phyloP scores from a whole-genome alignment of 2,113 vertebrate species.

The Phaethon lepturus region DNA sequence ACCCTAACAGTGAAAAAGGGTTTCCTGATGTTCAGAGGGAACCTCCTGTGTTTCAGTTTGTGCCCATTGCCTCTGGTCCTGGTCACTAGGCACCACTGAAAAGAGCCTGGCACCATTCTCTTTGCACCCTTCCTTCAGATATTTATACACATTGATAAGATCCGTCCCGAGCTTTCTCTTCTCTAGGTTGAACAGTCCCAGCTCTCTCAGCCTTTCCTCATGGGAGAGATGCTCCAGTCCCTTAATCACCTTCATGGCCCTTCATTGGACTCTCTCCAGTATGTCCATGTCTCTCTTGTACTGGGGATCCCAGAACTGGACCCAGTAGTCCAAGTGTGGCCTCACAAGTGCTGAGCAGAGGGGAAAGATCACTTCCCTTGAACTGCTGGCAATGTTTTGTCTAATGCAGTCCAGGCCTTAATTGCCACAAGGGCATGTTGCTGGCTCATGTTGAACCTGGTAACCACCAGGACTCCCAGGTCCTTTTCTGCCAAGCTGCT shows the following conservation, averaged over 20 bases:
- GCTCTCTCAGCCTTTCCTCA: neutral
- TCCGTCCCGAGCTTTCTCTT: neutral
- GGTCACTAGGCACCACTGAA: neutral
- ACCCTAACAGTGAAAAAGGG: neutral
- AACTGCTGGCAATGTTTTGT: neutral
- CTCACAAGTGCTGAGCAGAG: neutral
- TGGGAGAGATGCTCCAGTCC: neutral
- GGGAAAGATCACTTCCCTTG: neutral
- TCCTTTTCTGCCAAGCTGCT: neutral
- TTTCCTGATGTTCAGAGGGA: neutral
- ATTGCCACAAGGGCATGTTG: neutral
- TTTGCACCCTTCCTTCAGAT: neutral
- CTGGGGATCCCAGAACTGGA: neutral
- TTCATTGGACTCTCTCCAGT: neutral
- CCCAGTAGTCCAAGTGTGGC: neutral
- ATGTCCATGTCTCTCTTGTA: neutral
- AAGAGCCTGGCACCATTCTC: neutral
- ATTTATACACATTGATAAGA: neutral
- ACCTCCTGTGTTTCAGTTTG: neutral
- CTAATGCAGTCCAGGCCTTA: neutral
- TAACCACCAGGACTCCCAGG: too few species aligned
- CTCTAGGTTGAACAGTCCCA: neutral
- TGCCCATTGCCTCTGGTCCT: neutral
- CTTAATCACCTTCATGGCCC: neutral
- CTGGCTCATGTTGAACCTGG: neutral